Conservation (phyloP, 2,797 vertebrate genomes). For the Balearica regulorum region DNA sequence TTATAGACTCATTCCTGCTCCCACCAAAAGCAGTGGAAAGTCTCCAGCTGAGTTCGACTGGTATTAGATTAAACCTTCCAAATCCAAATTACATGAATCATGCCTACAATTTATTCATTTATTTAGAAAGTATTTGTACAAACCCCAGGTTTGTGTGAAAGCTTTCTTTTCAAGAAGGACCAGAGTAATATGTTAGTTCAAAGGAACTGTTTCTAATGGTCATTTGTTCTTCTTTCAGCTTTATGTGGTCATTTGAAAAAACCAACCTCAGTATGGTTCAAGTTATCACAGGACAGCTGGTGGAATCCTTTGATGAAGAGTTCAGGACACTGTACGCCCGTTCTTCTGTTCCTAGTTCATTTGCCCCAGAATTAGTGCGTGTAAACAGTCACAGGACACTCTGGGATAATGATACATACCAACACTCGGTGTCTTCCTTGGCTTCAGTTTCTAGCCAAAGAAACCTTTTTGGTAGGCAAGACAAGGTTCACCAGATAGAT, state of each 20-base stretch:
- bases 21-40: not conserved
- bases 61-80: not conserved
- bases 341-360: conserved; percentile 83
- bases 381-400: conserved; percentile 66
- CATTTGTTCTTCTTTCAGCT: conserved; percentile 79
- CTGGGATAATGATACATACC: conserved; percentile 75
- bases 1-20: not conserved
- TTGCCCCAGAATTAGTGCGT: conserved; percentile 70
- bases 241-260: conserved; percentile 97
- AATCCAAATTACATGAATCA: not conserved
- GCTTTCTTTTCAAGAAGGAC: not conserved
- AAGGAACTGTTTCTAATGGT: not conserved
- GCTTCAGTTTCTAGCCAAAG: conserved; percentile 77
- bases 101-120: not conserved
- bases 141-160: not conserved
- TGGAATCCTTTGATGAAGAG: conserved; percentile 94
- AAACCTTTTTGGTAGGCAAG: conserved; percentile 80
- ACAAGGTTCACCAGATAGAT: conserved; percentile 82
- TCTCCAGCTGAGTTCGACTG: not conserved
- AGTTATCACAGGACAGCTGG: conserved; percentile 91
- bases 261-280: conserved; percentile 97
- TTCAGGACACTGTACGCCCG: conserved; percentile 92
- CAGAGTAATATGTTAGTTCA: not conserved
- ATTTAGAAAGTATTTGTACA: not conserved
- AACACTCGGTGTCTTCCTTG: conserved; percentile 73